Conservation (phyloP, 2,888 invertebrate species). For the Atethmia centrago region DNA sequence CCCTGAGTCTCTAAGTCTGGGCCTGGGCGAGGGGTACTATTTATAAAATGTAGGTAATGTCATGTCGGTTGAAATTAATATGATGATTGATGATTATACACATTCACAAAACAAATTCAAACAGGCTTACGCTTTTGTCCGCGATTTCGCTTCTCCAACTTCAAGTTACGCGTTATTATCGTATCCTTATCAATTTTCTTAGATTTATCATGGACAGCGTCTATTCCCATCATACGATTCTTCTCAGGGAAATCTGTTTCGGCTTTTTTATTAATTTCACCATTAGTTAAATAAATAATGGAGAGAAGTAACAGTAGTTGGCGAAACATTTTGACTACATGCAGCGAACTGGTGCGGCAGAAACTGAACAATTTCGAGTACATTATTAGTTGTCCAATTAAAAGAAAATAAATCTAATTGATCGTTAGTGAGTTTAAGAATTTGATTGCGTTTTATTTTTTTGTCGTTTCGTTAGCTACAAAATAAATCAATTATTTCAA, state of each 20-base stretch:
- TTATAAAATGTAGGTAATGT: too few species aligned
- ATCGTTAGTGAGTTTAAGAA: slow-evolving; percentile 33
- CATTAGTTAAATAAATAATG: slow-evolving; percentile 41
- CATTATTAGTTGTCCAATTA: slow-evolving; percentile 5
- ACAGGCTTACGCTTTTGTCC: slow-evolving; percentile 69
- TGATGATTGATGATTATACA: neutral
- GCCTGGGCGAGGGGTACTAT: too few species aligned
- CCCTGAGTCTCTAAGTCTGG: too few species aligned
- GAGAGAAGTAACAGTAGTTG: slow-evolving; percentile 42
- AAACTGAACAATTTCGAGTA: neutral
- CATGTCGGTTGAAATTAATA: too few species aligned
- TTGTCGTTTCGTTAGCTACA: neutral
- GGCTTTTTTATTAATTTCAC: slow-evolving; percentile 44
- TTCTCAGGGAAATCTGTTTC: slow-evolving; percentile 59
- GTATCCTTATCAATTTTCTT: slow-evolving; percentile 82
- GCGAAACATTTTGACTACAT: slow-evolving; percentile 46
- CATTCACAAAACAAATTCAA: slow-evolving; percentile 3
- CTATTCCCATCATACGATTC: slow-evolving; percentile 77
- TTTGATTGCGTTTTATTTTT: slow-evolving; percentile 9
- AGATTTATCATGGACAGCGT: slow-evolving; percentile 73
- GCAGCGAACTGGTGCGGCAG: slow-evolving; percentile 2
- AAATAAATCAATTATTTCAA: slow-evolving; percentile 1
- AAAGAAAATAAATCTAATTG: slow-evolving; percentile 35
- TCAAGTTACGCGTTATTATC: slow-evolving; percentile 80
- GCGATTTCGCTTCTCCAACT: slow-evolving; percentile 73